Base-by-base conservation (phyloP, 2,888 invertebrate species). In the Opisthograptis luteolata region DNA sequence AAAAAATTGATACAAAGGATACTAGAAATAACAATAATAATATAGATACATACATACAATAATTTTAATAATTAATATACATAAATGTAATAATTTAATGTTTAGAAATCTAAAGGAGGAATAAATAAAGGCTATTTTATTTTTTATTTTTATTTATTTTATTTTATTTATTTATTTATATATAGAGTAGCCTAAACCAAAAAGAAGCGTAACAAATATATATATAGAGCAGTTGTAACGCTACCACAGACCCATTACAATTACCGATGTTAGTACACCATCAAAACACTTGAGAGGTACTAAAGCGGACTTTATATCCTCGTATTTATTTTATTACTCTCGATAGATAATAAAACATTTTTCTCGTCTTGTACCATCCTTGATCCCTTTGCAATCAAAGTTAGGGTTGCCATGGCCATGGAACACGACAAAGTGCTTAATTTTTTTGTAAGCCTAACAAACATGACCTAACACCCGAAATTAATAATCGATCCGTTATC, bases 261-360 rank as follows among this genome's bases (percentile, higher is more conserved):
- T 51, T 40, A 44, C 44, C 28, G 12, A 34, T 36, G 50, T 51
- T 51, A 51, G 44, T 45, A 13, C 35, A 20, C 50, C 40, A 45
- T 45, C 17, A 51, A 48, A 39, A 24, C 34, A 24, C 40, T 51
- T 12, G 50, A 51, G 40, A 34, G 44, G 40, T 28, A 40, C 40
- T 51, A 45, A 51, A 51, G 12, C 10, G 9, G 25, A n/a, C 35
- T 45, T 51, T 51, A 45, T 45, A 17, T 10, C 40, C 25, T 40
- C 50, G 50, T 51, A 45, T 51, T 51, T 51, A 51, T 45, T 51
- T 51, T 51, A 51, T 27, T 40, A 30, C 50, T 8, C 50, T 35
- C 15, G 28, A 51, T 51, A 51, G 50, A 45, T 45, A 51, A 51
- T 51, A 51, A 51, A 51, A 45, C 50, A 51, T 51, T 45, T 50